Conservation (phyloP, 1,140 invertebrate genomes). For the Microvelia longipes region DNA sequence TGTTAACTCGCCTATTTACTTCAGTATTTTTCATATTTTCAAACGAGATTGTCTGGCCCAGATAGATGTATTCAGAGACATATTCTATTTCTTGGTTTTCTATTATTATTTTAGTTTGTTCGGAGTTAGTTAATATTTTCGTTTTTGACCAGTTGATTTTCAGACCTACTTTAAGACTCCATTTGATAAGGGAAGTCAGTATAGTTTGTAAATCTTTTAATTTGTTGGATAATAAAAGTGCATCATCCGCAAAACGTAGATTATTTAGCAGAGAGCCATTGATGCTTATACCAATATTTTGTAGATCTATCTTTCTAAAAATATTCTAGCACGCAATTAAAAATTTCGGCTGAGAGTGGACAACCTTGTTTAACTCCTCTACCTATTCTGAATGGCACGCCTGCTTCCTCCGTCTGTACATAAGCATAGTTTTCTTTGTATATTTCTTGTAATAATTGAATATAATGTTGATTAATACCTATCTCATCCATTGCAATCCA, state of each 20-base stretch:
- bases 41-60: neutral
- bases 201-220: conserved; percentile 6
- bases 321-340: conserved; percentile 15
- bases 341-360: conserved; percentile 18
- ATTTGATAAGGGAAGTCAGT: conserved; percentile 2
- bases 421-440: conserved; percentile 1
- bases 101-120: conserved; percentile 1
- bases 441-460: conserved; percentile 1
- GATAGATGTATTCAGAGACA: conserved; percentile 3
- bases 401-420: neutral
- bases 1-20: conserved; percentile 10
- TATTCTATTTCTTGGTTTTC: conserved; percentile 8
- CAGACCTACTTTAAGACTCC: conserved; percentile 6
- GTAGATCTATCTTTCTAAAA: conserved; percentile 18
- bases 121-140: conserved; percentile 8
- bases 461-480: neutral
- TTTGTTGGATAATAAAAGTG: conserved; percentile 20
- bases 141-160: conserved; percentile 10
- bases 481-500: neutral
- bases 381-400: neutral
- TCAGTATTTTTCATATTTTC: conserved; percentile 3
- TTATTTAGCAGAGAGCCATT: conserved; percentile 17
- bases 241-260: conserved; percentile 27
- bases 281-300: conserved; percentile 19
- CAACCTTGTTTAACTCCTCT: conserved; percentile 10